Evolutionary conservation across 2,113 vertebrate genomes (phyloP).

Genomic region (Chinchilla lanigera): DNA sequence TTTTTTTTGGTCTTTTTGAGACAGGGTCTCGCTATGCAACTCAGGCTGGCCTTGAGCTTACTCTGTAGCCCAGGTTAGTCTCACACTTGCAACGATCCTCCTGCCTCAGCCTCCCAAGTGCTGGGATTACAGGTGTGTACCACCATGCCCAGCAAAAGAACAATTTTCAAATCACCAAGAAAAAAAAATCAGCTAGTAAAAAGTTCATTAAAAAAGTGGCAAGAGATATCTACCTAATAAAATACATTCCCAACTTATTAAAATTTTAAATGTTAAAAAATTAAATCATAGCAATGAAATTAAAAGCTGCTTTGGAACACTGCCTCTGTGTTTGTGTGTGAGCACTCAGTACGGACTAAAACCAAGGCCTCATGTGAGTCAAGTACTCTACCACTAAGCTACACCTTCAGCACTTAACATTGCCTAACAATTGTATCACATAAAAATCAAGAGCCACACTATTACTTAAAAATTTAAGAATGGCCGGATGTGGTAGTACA

Average conservation of each 20-base stretch:
- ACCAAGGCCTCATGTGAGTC: background rate
- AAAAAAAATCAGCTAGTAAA: background rate
- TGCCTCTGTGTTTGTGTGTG: background rate
- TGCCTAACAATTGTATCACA: background rate
- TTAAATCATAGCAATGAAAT: background rate
- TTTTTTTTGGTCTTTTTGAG: too few species aligned
- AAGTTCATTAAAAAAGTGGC: background rate
- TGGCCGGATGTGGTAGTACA: background rate
- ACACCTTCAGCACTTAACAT: too few species aligned
- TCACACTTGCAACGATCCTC: too few species aligned
- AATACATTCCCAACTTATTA: background rate
- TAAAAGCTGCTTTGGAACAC: background rate
- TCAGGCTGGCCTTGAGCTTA: too few species aligned
- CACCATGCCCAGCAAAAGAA: background rate
- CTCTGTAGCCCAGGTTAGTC: too few species aligned
- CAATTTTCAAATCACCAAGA: background rate
- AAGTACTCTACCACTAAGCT: background rate
- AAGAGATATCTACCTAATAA: constrained; percentile 11
- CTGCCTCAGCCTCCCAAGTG: too few species aligned
- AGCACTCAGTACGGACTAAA: background rate
- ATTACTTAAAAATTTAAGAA: background rate
- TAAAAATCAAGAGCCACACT: background rate
- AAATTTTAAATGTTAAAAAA: background rate
- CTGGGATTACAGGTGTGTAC: too few species aligned
- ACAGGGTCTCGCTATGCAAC: too few species aligned